Conservation (phyloP, 2,888 invertebrate genomes). For the Cheilosia urbana region DNA sequence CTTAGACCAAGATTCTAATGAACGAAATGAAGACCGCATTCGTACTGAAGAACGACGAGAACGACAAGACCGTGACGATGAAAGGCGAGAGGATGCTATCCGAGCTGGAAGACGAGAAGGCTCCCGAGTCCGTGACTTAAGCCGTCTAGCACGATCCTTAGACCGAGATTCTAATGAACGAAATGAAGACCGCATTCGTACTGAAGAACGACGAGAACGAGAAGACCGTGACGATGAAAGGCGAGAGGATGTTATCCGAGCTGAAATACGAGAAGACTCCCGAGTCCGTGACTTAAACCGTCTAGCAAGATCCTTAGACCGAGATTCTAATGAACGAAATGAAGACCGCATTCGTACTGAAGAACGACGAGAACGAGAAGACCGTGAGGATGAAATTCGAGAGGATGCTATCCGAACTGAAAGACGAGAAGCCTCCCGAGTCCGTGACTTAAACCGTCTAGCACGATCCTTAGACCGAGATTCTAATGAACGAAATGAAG, state of each 20-base stretch:
- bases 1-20: not conserved
- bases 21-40: not conserved
- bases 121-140: too few species aligned
- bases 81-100: too few species aligned
- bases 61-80: slow-evolving; percentile 17
- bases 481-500: not conserved
- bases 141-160: too few species aligned
- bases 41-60: not conserved
- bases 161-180: not conserved
- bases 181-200: not conserved
- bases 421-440: slow-evolving; percentile 8
- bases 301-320: too few species aligned
- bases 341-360: too few species aligned
- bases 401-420: not conserved
- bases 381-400: too few species aligned
- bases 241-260: too few species aligned
- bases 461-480: not conserved
- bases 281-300: too few species aligned
- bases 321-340: too few species aligned
- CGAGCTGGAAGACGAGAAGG: too few species aligned
- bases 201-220: slow-evolving; percentile 22
- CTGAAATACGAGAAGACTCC: too few species aligned
- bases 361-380: too few species aligned
- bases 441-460: not conserved
- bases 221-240: not conserved